phyloP scores from a whole-genome alignment of 2,797 vertebrate genomes.

The Babyrousa celebensis region DNA sequence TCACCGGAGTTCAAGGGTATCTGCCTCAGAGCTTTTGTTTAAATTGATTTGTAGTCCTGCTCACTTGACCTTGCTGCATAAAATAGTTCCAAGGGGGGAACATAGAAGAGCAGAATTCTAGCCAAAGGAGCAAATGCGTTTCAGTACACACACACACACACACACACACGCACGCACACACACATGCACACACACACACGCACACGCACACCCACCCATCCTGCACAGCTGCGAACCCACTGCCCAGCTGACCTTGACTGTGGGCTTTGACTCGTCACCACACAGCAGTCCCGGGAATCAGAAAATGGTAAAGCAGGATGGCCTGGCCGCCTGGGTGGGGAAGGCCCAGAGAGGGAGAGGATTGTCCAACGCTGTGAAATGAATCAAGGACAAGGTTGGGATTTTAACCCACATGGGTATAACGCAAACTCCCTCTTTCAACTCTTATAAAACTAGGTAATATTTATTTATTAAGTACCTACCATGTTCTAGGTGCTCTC shows the following conservation, averaged over 20 bases:
- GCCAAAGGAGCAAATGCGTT: constrained; percentile 48
- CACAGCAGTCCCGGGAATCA: neutral
- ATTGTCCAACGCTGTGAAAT: neutral
- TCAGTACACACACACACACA: neutral
- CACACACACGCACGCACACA: neutral
- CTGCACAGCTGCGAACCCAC: neutral
- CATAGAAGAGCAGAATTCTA: constrained; percentile 13
- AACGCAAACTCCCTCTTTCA: neutral
- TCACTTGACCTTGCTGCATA: constrained; percentile 82
- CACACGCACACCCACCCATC: fast-evolving
- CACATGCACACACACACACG: fast-evolving
- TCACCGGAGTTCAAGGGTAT: constrained; percentile 80
- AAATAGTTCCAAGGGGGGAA: constrained; percentile 69
- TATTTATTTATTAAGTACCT: neutral
- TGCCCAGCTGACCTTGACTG: neutral
- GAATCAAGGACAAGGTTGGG: neutral
- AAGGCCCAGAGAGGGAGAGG: neutral
- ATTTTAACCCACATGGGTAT: neutral
- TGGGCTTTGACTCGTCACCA: neutral
- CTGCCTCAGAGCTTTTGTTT: constrained; percentile 84
- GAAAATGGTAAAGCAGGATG: neutral
- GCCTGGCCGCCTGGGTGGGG: neutral
- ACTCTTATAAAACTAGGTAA: neutral
- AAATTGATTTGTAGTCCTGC: constrained; percentile 80
- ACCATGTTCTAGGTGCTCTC: neutral